Conservation (phyloP, 2,797 vertebrate species). For the Selene dorsalis region DNA sequence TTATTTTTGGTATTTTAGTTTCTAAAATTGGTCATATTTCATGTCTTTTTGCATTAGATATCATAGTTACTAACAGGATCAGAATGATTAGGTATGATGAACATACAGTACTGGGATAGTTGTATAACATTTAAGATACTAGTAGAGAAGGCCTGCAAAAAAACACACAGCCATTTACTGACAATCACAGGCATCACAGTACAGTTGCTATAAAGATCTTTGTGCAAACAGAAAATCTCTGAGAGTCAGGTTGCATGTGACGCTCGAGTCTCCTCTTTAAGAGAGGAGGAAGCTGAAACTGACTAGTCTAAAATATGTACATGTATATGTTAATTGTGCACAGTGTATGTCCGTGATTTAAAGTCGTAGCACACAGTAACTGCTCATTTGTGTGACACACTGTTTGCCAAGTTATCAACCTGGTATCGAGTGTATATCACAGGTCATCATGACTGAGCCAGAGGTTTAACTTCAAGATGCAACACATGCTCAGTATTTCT, state of each 20-base stretch:
- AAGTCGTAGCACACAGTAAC: not conserved
- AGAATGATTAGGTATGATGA: not conserved
- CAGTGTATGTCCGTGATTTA: not conserved
- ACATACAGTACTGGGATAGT: not conserved
- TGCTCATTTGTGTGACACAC: conserved; percentile 1
- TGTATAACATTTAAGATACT: not conserved
- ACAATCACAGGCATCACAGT: not conserved
- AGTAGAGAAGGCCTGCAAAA: not conserved
- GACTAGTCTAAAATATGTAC: not conserved
- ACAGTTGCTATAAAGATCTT: not conserved
- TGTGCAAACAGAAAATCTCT: not conserved
- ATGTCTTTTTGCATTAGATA: not conserved
- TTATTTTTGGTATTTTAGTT: not conserved
- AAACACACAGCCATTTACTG: not conserved
- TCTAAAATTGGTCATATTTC: too few species aligned
- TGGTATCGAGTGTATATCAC: not conserved
- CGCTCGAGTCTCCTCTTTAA: not conserved
- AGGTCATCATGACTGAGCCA: conserved; percentile 6
- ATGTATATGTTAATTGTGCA: not conserved
- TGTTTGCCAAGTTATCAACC: conserved; percentile 10
- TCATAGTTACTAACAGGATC: not conserved
- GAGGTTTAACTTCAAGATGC: not conserved
- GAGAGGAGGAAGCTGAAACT: not conserved
- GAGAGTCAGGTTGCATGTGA: not conserved
- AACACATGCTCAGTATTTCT: conserved; percentile 9